Evolutionary conservation across 2,797 vertebrate genomes (phyloP).

Genomic region (Sebastes umbrosus): DNA sequence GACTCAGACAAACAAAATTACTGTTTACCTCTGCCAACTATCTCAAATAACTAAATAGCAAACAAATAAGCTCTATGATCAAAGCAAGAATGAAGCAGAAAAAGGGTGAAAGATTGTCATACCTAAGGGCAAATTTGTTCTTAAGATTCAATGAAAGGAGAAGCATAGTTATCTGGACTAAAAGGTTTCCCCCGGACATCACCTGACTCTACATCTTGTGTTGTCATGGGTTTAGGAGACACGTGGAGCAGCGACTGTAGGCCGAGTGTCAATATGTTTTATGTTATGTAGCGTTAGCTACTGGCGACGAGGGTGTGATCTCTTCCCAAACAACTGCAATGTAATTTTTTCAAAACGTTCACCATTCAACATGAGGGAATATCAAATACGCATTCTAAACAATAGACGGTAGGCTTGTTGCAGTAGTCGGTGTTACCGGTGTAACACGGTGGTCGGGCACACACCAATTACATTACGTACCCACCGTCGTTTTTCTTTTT

Average conservation of each 20-base stretch:
- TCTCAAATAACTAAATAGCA: neutral
- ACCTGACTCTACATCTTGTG: neutral
- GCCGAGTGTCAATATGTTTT: neutral
- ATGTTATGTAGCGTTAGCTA: neutral
- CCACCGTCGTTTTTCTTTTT: too few relatives aligned
- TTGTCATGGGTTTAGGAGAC: neutral
- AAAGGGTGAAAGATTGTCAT: neutral
- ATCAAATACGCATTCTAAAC: neutral
- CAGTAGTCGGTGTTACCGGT: too few relatives aligned
- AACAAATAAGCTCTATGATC: neutral
- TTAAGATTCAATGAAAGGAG: neutral
- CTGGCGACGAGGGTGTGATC: neutral
- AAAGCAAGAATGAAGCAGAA: neutral
- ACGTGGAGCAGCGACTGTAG: neutral
- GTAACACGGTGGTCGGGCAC: too few relatives aligned
- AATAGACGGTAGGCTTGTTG: too few relatives aligned
- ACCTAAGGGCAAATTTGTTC: neutral
- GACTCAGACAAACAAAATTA: neutral
- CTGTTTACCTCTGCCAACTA: neutral
- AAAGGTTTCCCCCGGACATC: neutral
- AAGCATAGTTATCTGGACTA: neutral
- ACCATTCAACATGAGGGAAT: neutral
- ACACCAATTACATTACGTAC: too few relatives aligned
- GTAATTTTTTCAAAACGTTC: neutral
- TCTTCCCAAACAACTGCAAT: neutral